phyloP scores from a whole-genome alignment of 1,140 invertebrate genomes.

The Zaprionus taronus region DNA sequence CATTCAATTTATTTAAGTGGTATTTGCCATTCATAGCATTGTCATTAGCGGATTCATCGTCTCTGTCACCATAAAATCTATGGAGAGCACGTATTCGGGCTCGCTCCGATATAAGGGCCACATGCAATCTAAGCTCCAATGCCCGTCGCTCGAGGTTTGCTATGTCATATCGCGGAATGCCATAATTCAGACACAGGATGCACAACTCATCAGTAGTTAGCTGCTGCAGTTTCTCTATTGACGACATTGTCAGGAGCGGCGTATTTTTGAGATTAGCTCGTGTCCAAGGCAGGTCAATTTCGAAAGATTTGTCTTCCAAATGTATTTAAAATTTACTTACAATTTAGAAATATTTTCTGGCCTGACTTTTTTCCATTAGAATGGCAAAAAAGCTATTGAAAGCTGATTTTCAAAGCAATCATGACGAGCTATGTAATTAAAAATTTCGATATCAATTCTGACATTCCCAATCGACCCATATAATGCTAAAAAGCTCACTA shows the following conservation, averaged over 20 bases:
- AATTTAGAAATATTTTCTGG: background rate
- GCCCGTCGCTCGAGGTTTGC: constrained; percentile 16
- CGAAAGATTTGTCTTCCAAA: background rate
- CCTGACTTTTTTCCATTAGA: background rate
- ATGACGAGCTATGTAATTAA: background rate
- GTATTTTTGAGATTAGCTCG: background rate
- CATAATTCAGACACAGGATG: constrained; percentile 39
- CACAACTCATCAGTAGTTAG: constrained; percentile 38
- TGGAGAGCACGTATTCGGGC: constrained; percentile 40
- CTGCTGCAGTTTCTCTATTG: constrained; percentile 31
- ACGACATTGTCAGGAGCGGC: constrained; percentile 12
- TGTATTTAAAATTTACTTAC: background rate
- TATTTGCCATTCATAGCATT: background rate
- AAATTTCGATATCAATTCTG: background rate
- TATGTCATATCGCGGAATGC: constrained; percentile 14
- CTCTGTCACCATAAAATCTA: constrained; percentile 15
- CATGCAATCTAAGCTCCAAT: constrained; percentile 47
- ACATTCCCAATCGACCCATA: background rate
- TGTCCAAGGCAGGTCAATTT: background rate
- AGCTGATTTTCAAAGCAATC: background rate
- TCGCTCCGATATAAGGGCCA: constrained; percentile 54
- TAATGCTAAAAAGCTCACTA: background rate
- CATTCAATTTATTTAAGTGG: background rate
- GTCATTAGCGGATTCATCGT: background rate
- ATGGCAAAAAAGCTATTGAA: background rate